These are phyloP conservation scores for Parapsyche elsis DNA, from an alignment of 1,140 invertebrate genomes.

Conservation along the genomic window DNA sequence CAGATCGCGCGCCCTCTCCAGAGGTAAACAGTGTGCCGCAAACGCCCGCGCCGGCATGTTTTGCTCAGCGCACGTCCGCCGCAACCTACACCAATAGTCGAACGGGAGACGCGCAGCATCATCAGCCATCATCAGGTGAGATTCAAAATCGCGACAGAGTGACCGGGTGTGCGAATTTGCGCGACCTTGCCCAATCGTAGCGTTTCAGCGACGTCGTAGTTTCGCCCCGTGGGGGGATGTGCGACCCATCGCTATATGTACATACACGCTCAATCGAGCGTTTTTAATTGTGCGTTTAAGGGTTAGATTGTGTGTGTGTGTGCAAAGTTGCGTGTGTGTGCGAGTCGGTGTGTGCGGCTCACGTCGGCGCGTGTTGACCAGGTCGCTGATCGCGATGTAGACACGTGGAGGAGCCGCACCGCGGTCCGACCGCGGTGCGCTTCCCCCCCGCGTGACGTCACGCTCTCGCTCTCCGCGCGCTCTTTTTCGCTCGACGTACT, in stretches of 20 bases:
- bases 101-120: not conserved
- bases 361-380: slow-evolving; percentile 63
- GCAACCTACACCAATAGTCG: slow-evolving; percentile 4
- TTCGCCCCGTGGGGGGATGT: too few species aligned
- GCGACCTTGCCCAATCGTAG: too few species aligned
- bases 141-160: too few species aligned
- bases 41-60: slow-evolving; percentile 49
- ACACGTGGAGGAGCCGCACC: slow-evolving; percentile 65
- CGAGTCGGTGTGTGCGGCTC: slow-evolving; percentile 56
- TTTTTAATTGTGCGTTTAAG: not conserved
- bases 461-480: slow-evolving; percentile 14
- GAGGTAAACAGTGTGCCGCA: slow-evolving; percentile 54
- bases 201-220: too few species aligned
- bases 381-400: slow-evolving; percentile 61
- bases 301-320: not conserved
- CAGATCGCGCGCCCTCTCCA: slow-evolving; percentile 33
- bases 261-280: too few species aligned
- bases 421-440: slow-evolving; percentile 52
- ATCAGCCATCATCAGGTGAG: not conserved
- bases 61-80: not conserved
- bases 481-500: not conserved
- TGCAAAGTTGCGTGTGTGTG: not conserved
- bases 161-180: too few species aligned
- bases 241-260: too few species aligned
- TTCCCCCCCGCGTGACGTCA: slow-evolving; percentile 43